Base-by-base conservation (phyloP, 2,797 vertebrate species). In the Esox lucius region DNA sequence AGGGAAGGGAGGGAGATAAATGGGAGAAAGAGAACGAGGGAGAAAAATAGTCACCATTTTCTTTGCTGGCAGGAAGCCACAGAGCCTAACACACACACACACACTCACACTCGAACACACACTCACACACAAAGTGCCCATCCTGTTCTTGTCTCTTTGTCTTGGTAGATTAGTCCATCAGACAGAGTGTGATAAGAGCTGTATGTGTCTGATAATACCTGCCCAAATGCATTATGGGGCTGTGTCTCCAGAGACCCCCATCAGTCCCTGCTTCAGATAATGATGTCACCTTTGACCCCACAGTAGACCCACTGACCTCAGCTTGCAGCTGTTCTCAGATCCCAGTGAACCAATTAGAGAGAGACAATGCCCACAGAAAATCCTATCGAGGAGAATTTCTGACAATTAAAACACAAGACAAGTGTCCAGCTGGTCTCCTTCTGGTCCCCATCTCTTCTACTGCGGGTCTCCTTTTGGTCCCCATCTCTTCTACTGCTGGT, bases 281-380 rank as follows among this genome's bases (percentile, higher is more conserved):
- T 66, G 64, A 66, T 31, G 64, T 66, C 26, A 66, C 31, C 64
- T 66, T 31, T 33, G 64, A 66, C 64, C 64, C 26, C 31, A 28
- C 64, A 66, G 64, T 8, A 19, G 16, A 33, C 64, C 64, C 28
- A 4, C 7, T 66, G 64, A 33, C 64, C 64, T 35, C 33, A 8
- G 66, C 31, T 22, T 17, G 19, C 31, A 22, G 16, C 16, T 12
- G 39, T 68, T 17, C 33, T 35, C 61, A 62, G 39, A 62, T 62
- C n/a, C 11, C n/a, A n/a, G 66, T 35, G 9, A 42, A 33, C 35
- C 66, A 68, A 68, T 68, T 42, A n/a, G 17, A 42, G 35, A 39
- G 7, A 35, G 31, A 67, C 65, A 66, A 6, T 13, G 49, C 28
- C 28, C 28, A 15, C 1, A 15, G 65, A 33, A 67, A 13, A 22